Conservation (phyloP, 2,113 vertebrate genomes). For the Lagopus leucura region DNA sequence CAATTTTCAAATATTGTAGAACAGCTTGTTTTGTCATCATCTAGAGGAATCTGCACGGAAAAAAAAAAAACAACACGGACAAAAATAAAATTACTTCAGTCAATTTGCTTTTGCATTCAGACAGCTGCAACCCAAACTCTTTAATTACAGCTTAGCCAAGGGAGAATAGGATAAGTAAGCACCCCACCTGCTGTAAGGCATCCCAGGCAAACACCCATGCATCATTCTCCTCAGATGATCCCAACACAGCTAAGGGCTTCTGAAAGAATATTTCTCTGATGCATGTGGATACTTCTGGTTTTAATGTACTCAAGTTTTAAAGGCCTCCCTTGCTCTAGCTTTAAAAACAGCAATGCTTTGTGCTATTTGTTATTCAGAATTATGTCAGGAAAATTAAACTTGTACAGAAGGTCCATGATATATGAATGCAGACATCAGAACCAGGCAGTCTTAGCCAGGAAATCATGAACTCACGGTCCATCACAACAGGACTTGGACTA, state of each 20-base stretch:
- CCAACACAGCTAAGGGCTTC: neutral
- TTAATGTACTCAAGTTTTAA: neutral
- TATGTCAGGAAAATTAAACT: neutral
- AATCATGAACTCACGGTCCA: neutral
- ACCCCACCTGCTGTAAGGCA: neutral
- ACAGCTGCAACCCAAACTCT: neutral
- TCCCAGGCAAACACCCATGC: neutral
- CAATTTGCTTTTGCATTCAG: neutral
- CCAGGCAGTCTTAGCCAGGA: neutral
- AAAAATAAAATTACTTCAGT: neutral
- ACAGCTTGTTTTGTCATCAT: neutral
- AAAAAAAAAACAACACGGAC: neutral
- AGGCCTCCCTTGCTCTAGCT: neutral
- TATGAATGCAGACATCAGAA: neutral
- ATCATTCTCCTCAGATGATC: neutral
- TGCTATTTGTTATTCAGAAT: neutral
- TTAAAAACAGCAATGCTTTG: neutral
- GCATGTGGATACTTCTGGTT: accelerated
- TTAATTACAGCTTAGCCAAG: neutral
- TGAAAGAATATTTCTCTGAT: neutral
- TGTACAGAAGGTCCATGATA: too few relatives aligned
- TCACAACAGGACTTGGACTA: neutral
- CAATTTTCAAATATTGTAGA: neutral
- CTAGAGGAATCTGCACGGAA: neutral
- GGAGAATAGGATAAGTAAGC: neutral